Conservation (phyloP, 2,113 vertebrate species). For the Gallinago media region DNA sequence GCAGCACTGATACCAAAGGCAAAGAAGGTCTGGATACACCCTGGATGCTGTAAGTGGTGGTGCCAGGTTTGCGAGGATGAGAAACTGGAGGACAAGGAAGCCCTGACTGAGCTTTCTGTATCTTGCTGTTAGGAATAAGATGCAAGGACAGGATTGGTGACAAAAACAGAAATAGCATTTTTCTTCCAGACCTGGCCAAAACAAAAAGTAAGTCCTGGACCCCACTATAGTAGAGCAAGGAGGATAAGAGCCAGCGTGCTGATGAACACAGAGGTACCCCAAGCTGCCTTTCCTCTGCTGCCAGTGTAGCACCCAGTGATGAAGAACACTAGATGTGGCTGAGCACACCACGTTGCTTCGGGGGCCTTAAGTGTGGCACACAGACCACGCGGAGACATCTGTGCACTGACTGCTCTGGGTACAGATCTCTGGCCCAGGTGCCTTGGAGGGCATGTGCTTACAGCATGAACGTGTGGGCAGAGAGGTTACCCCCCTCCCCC, state of each 20-base stretch:
- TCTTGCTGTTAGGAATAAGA: neutral
- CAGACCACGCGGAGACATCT: neutral
- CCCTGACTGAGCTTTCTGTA: neutral
- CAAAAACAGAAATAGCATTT: neutral
- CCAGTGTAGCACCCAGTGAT: neutral
- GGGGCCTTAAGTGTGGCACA: accelerated
- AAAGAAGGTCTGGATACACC: neutral
- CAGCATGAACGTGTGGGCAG: neutral
- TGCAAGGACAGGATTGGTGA: neutral
- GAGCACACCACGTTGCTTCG: neutral
- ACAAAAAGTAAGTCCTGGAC: neutral
- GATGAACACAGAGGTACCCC: neutral
- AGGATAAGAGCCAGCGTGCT: accelerated
- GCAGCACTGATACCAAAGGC: neutral
- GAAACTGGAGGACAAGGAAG: neutral
- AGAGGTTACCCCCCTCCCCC: accelerated
- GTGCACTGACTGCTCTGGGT: neutral
- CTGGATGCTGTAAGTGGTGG: neutral
- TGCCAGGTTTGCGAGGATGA: neutral
- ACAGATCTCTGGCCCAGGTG: neutral
- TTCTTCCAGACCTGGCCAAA: neutral
- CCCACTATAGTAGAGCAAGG: neutral
- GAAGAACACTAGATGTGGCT: neutral
- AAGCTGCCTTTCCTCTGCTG: neutral
- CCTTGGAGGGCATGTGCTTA: neutral